phyloP scores from a whole-genome alignment of 2,888 invertebrate genomes.

The Xestia c-nigrum region DNA sequence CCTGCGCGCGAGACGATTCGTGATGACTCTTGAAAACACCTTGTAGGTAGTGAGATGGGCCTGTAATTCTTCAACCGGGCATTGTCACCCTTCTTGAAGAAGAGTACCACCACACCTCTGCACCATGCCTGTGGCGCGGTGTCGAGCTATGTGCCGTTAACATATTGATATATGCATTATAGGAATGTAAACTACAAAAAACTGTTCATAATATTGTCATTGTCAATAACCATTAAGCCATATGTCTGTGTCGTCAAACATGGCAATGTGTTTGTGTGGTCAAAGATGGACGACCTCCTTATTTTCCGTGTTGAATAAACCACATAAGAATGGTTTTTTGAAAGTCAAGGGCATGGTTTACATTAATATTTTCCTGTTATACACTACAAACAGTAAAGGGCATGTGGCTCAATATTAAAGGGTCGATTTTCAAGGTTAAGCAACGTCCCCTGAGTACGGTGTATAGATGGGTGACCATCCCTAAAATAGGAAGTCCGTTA shows the following conservation, averaged over 20 bases:
- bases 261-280: slow-evolving; percentile 17
- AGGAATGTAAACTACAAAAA: background rate
- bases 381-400: background rate
- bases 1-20: too few relatives aligned
- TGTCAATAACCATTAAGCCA: slow-evolving; percentile 5
- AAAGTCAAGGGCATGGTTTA: slow-evolving; percentile 33
- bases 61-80: too few relatives aligned
- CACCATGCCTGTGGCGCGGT: too few relatives aligned
- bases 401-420: background rate
- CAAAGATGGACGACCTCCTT: slow-evolving; percentile 16
- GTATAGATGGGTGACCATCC: background rate
- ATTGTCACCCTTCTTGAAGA: too few relatives aligned
- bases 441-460: background rate
- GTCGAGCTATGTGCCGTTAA: too few relatives aligned
- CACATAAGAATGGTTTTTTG: background rate
- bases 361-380: slow-evolving; percentile 16
- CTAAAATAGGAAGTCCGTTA: background rate
- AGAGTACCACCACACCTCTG: too few relatives aligned
- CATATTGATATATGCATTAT: too few relatives aligned
- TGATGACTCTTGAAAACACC: too few relatives aligned
- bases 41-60: too few relatives aligned
- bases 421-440: background rate
- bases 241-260: background rate
- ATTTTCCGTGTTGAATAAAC: slow-evolving; percentile 15
- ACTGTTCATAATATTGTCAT: slow-evolving; percentile 19